Percentiles rank a stretch among this genome's conserved stretches.
Evolutionary conservation across 2,888 invertebrate species (phyloP).

Genomic region (Agrenia bidenticulata): DNA sequence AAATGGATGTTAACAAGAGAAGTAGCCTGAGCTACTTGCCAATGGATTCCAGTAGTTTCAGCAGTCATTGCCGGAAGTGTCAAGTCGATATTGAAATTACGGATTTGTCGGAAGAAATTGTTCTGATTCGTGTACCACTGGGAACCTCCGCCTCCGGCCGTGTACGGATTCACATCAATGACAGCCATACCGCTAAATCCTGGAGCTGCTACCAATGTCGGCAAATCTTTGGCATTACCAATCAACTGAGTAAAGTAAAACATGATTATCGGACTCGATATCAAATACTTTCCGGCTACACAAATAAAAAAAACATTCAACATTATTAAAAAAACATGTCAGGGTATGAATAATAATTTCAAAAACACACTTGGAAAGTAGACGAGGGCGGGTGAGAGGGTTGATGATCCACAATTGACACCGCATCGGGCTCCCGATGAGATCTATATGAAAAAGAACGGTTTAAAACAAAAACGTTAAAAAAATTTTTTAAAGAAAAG

Average conservation of each 20-base stretch:
- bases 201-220: conserved; percentile 39
- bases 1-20: conserved; percentile 44
- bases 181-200: conserved; percentile 41
- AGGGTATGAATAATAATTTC: background rate
- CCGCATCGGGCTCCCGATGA: conserved; percentile 45
- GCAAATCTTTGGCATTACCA: conserved; percentile 42
- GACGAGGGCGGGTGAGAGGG: conserved; percentile 39
- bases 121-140: conserved; percentile 48
- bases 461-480: too few species aligned
- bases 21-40: conserved; percentile 50
- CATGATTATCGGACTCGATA: conserved; percentile 48
- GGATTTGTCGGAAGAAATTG: conserved; percentile 49
- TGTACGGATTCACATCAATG: conserved; percentile 45
- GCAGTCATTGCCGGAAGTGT: conserved; percentile 29
- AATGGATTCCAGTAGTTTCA: conserved; percentile 43
- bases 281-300: conserved; percentile 40
- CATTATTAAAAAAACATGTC: background rate
- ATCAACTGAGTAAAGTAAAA: conserved; percentile 47
- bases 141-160: conserved; percentile 33
- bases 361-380: conserved; percentile 49
- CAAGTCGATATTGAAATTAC: conserved; percentile 44
- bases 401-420: conserved; percentile 43
- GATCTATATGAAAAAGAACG: conserved; percentile 29
- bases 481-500: too few species aligned
- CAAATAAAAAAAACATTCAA: too few species aligned